Conservation (phyloP, 2,797 vertebrate genomes). For the Sandelia bainsii region DNA sequence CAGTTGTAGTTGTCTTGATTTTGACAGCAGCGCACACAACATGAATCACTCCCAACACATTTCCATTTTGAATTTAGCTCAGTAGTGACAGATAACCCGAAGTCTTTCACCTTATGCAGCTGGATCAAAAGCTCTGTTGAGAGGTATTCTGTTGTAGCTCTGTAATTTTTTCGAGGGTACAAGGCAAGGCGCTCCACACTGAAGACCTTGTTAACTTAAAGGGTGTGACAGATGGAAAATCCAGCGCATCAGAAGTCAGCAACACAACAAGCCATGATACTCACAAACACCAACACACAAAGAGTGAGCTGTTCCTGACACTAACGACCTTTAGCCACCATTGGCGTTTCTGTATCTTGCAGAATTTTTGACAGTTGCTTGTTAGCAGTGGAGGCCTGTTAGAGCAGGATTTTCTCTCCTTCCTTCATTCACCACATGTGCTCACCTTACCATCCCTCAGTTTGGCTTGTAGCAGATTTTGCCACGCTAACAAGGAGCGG, state of each 20-base stretch:
- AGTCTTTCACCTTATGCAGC: conserved; percentile 34
- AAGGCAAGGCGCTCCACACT: conserved; percentile 18
- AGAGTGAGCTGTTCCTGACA: conserved; percentile 50
- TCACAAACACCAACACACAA: conserved; percentile 10
- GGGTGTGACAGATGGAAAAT: conserved; percentile 58
- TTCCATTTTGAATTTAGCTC: conserved; percentile 27
- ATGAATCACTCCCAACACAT: conserved; percentile 21
- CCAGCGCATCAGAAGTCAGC: conserved; percentile 58
- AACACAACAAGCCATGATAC: conserved; percentile 49
- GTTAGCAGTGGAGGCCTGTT: conserved; percentile 70
- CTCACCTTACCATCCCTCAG: conserved; percentile 30
- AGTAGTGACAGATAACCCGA: conserved; percentile 27
- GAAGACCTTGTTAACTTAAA: conserved; percentile 64
- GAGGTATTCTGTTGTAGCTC: conserved; percentile 25
- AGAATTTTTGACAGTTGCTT: conserved; percentile 71
- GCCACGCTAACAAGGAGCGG: conserved; percentile 52
- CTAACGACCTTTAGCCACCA: conserved; percentile 67
- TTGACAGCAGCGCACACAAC: conserved; percentile 5
- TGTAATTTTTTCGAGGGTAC: conserved; percentile 32
- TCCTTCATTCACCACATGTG: conserved; percentile 29
- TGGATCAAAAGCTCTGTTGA: conserved; percentile 37
- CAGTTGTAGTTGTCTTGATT: background rate
- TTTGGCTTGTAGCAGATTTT: conserved; percentile 18
- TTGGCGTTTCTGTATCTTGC: conserved; percentile 33
- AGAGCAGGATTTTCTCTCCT: conserved; percentile 32